Base-by-base conservation (phyloP, 2,797 vertebrate species). In the Alca torda region DNA sequence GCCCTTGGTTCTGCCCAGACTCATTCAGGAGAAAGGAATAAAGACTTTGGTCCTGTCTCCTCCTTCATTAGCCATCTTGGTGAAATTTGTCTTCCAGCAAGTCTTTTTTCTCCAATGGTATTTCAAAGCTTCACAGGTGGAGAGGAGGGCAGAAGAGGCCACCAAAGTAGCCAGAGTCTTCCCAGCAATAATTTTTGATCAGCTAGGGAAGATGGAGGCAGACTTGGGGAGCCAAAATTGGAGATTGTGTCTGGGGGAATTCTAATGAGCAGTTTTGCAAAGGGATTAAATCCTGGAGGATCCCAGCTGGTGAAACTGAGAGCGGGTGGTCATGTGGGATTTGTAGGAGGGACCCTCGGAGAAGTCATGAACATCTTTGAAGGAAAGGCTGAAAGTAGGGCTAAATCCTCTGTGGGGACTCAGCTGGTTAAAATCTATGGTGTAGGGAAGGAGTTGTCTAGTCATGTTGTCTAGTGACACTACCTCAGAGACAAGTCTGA, bases 351-450 rank as follows among this genome's bases (percentile, higher is more conserved):
- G 17, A 56, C 57, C 57, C 45, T 78, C 31, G 24, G 35, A 74
- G 18, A 12, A 45, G 37, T 76, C 33, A 45, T 70, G 19, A 75
- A 41, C 17, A 43, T 54, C 19, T 79, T 64, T 67, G 61, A 91
- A 88, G 33, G 16, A 81, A 43, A 57, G 24, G 12, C 28, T 91
- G 28, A 16, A 7, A 77, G 8, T 12, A 56, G 15, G 15, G 8
- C 13, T 5, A 81, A 69, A 16, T 90, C 18, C 7, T 63, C 7
- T 33, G 26, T 0, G 0, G 7, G 51, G 5, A 4, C 23, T 45
- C 43, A 87, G 11, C 16, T 77, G 21, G 5, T 28, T 93, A 59
- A 74, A 88, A 68, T 64, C 24, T 50, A 0, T 65, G 25, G 6
- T 63, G 23, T 67, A 31, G 43, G 48, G 18, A 89, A 51, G 24